These are phyloP conservation scores for Oncorhynchus keta DNA, from an alignment of 2,113 vertebrate species.

Conservation along the genomic window DNA sequence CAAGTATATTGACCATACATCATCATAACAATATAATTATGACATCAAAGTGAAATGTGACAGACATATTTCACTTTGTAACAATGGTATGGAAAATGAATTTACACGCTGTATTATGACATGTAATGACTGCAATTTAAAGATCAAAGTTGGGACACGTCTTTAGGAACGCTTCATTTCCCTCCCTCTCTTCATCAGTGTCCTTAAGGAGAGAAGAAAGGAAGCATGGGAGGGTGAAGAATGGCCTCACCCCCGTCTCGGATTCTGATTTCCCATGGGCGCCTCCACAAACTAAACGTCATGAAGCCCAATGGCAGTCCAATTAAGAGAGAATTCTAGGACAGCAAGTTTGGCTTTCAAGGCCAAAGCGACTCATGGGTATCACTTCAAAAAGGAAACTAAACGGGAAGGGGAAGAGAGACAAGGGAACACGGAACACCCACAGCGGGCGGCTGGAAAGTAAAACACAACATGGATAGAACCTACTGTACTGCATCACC, in stretches of 20 bases:
- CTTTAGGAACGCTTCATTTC: conserved; percentile 35
- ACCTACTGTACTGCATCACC: neutral
- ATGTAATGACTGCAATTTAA: conserved; percentile 52
- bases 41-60: conserved; percentile 36
- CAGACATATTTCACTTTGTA: conserved; percentile 10
- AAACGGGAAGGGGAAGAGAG: conserved; percentile 24
- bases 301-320: conserved; percentile 19
- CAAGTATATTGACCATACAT: conserved; percentile 29
- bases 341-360: conserved; percentile 41
- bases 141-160: conserved; percentile 57
- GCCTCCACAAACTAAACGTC: conserved; percentile 4
- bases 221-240: neutral
- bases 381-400: conserved; percentile 21
- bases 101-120: conserved; percentile 42
- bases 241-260: conserved; percentile 17
- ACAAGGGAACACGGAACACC: conserved; percentile 18
- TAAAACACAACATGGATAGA: conserved; percentile 30
- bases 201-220: conserved; percentile 17
- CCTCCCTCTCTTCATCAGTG: conserved; percentile 8
- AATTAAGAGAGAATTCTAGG: conserved; percentile 47
- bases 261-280: conserved; percentile 41
- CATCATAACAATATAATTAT: conserved; percentile 16
- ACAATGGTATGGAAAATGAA: conserved; percentile 31
- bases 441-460: conserved; percentile 28
- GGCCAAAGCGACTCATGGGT: conserved; percentile 41